A percentile compares a stretch with the other conserved stretches of the same genome.
Conservation (phyloP, 1,140 invertebrate genomes). For the Hypothenemus hampei region DNA sequence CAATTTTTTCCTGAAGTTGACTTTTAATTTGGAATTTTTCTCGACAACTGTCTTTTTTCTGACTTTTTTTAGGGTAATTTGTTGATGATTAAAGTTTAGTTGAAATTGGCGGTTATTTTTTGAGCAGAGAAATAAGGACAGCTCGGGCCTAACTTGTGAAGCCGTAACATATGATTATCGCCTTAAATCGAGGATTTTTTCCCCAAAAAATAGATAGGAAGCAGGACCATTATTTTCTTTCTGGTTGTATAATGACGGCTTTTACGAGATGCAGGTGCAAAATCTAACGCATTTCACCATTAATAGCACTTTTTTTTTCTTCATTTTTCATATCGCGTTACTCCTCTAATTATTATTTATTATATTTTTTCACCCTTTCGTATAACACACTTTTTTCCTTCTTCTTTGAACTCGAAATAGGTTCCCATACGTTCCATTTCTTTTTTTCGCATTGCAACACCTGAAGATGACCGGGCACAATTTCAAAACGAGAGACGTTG, state of each 20-base stretch:
- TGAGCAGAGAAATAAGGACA: background rate
- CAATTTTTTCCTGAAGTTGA: conserved; percentile 58
- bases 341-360: too few species aligned
- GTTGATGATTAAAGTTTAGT: background rate
- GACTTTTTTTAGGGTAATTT: background rate
- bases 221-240: conserved; percentile 14
- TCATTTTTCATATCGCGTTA: too few species aligned
- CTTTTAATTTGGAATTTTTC: conserved; percentile 1
- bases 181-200: conserved; percentile 13
- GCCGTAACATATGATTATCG: conserved; percentile 12
- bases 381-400: background rate
- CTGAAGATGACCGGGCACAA: conserved; percentile 12
- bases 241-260: background rate
- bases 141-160: conserved; percentile 7
- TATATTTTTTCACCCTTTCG: background rate
- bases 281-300: conserved; percentile 15
- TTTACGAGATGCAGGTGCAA: conserved; percentile 9
- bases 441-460: background rate
- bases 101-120: background rate
- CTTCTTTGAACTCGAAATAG: background rate
- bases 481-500: background rate
- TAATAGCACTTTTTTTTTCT: too few species aligned
- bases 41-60: background rate
- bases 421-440: background rate
- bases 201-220: background rate